phyloP scores from a whole-genome alignment of 1,140 invertebrate species.

The Drosophila busckii region DNA sequence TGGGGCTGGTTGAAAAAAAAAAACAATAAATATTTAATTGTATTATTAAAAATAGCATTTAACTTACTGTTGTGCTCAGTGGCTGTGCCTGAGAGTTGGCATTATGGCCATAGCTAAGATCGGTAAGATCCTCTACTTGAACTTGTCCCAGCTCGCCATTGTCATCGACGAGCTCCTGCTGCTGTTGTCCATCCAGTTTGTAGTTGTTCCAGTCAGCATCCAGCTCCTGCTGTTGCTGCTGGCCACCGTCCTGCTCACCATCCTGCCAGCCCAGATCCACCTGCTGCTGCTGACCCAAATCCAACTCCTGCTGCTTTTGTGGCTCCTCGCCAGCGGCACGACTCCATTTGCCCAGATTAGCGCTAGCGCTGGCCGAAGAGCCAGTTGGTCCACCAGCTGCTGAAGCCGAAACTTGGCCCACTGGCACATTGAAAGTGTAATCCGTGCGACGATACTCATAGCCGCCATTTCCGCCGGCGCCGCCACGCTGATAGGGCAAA shows the following conservation, averaged over 20 bases:
- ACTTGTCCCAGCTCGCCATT: slow-evolving; percentile 42
- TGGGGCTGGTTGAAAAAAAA: slow-evolving; percentile 24
- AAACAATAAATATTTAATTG: not conserved
- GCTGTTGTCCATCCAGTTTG: slow-evolving; percentile 34
- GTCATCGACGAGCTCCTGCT: slow-evolving; percentile 31
- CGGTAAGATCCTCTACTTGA: slow-evolving; percentile 35
- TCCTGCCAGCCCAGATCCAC: slow-evolving; percentile 32
- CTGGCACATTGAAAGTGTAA: slow-evolving; percentile 52
- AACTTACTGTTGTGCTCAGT: slow-evolving; percentile 31
- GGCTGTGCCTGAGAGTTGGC: slow-evolving; percentile 11
- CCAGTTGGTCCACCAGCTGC: slow-evolving; percentile 40
- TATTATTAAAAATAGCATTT: not conserved
- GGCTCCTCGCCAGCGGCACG: slow-evolving; percentile 44
- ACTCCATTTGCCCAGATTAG: slow-evolving; percentile 45
- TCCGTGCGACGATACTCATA: slow-evolving; percentile 60
- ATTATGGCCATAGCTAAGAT: slow-evolving; percentile 10
- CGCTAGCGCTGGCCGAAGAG: slow-evolving; percentile 45
- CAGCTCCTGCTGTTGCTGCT: slow-evolving; percentile 36
- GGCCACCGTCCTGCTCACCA: slow-evolving; percentile 10
- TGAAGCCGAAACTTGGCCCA: slow-evolving; percentile 30
- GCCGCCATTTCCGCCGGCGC: slow-evolving; percentile 13
- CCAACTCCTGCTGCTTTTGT: not conserved
- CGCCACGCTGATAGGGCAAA: slow-evolving; percentile 20
- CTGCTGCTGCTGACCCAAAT: slow-evolving; percentile 9
- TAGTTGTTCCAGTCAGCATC: slow-evolving; percentile 38